These are phyloP conservation scores for Sitta europaea DNA, from an alignment of 2,113 vertebrate species.

Conservation along the genomic window DNA sequence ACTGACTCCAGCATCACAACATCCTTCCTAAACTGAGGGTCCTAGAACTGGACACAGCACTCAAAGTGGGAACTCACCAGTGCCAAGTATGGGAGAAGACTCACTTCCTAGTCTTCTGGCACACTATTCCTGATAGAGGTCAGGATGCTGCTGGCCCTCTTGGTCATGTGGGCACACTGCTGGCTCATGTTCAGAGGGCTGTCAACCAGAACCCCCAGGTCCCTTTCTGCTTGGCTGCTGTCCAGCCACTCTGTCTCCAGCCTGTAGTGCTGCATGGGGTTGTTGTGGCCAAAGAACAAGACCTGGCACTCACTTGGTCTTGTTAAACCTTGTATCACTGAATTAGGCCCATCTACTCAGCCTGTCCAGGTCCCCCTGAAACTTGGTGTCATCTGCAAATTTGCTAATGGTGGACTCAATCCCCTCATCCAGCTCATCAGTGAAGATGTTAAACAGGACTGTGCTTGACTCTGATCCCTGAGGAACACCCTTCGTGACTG, in stretches of 20 bases:
- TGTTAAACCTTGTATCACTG: not conserved
- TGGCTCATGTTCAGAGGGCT: not conserved
- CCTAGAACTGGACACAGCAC: not conserved
- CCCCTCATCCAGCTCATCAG: not conserved
- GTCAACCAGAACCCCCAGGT: not conserved
- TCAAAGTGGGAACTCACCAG: not conserved
- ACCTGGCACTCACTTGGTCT: not conserved
- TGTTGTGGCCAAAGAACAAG: not conserved
- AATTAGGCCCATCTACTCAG: not conserved
- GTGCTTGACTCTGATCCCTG: not conserved
- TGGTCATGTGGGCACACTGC: not conserved
- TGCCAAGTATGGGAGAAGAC: fast-evolving
- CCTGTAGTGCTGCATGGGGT: fast-evolving
- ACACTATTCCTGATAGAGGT: not conserved
- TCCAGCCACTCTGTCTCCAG: not conserved
- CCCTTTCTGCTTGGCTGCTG: not conserved
- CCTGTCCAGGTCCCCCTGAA: not conserved
- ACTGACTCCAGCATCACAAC: not conserved
- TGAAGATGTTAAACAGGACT: not conserved
- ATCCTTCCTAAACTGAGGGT: not conserved
- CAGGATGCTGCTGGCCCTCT: not conserved
- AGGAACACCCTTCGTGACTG: not conserved
- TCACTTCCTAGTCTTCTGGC: not conserved
- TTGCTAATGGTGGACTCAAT: too few relatives aligned
- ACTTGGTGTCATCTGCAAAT: not conserved